phyloP scores from a whole-genome alignment of 1,140 invertebrate species.

The Cotesia glomerata region DNA sequence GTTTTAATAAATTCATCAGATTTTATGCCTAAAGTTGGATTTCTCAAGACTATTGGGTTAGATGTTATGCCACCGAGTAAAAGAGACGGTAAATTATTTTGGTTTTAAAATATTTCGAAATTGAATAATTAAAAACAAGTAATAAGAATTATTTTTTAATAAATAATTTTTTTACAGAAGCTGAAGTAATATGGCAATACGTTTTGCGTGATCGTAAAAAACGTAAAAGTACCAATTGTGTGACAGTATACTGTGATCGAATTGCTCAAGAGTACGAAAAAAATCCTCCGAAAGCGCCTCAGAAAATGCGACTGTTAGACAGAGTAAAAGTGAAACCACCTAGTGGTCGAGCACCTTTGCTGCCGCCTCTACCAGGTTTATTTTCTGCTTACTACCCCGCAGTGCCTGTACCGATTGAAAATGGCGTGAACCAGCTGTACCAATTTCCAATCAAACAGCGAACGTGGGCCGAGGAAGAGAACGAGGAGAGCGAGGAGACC shows the following conservation, averaged over 20 bases:
- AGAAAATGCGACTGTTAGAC: conserved; percentile 55
- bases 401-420: conserved; percentile 52
- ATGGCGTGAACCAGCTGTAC: conserved; percentile 49
- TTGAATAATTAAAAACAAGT: conserved; percentile 14
- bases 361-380: conserved; percentile 51
- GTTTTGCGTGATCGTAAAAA: conserved; percentile 60
- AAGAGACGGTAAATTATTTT: conserved; percentile 51
- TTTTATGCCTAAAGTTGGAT: conserved; percentile 58
- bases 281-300: conserved; percentile 51
- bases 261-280: conserved; percentile 53
- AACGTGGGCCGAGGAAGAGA: not conserved
- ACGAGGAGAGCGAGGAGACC: conserved; percentile 34
- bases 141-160: conserved; percentile 5
- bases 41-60: conserved; percentile 56
- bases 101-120: not conserved
- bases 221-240: conserved; percentile 54
- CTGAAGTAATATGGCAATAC: conserved; percentile 60
- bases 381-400: conserved; percentile 45
- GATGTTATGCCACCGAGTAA: conserved; percentile 56
- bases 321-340: conserved; percentile 48
- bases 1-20: conserved; percentile 53
- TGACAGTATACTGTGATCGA: conserved; percentile 59
- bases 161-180: conserved; percentile 48
- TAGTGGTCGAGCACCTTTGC: conserved; percentile 46
- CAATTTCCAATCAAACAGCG: conserved; percentile 48